Evolutionary conservation across 1,140 invertebrate species (phyloP).

Genomic region (Drosophila tropicalis): DNA sequence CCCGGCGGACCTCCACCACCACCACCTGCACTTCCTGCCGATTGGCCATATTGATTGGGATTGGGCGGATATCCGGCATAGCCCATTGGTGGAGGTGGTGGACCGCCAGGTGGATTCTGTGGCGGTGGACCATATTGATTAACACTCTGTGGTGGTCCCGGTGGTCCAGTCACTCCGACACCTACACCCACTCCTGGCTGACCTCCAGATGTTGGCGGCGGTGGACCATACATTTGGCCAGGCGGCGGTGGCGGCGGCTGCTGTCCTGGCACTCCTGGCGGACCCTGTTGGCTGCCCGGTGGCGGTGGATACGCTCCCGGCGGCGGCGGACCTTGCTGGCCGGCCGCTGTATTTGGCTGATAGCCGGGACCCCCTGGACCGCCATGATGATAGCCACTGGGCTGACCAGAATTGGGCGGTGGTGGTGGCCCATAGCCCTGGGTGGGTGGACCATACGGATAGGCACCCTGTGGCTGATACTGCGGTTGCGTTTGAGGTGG

Average conservation of each 20-base stretch:
- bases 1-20: slow-evolving; percentile 74
- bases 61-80: slow-evolving; percentile 75
- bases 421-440: slow-evolving; percentile 78
- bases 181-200: slow-evolving; percentile 40
- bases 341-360: slow-evolving; percentile 51
- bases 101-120: slow-evolving; percentile 56
- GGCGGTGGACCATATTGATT: slow-evolving; percentile 82
- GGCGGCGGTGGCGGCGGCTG: slow-evolving; percentile 69
- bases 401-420: slow-evolving; percentile 72
- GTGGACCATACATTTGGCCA: slow-evolving; percentile 77
- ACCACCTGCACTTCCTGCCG: slow-evolving; percentile 48
- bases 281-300: slow-evolving; percentile 60
- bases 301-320: slow-evolving; percentile 69
- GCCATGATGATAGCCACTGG: slow-evolving; percentile 83
- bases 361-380: slow-evolving; percentile 52
- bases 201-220: slow-evolving; percentile 64
- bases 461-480: slow-evolving; percentile 84
- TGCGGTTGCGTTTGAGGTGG: slow-evolving; percentile 83
- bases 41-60: slow-evolving; percentile 75
- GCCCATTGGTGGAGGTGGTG: slow-evolving; percentile 71
- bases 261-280: slow-evolving; percentile 31
- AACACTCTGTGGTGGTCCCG: slow-evolving; percentile 62
- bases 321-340: slow-evolving; percentile 63
- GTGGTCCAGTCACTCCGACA: slow-evolving; percentile 8
- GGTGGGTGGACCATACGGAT: slow-evolving; percentile 81